Evolutionary conservation across 1,140 invertebrate species (phyloP).

Genomic region (Laupala kohalensis): DNA sequence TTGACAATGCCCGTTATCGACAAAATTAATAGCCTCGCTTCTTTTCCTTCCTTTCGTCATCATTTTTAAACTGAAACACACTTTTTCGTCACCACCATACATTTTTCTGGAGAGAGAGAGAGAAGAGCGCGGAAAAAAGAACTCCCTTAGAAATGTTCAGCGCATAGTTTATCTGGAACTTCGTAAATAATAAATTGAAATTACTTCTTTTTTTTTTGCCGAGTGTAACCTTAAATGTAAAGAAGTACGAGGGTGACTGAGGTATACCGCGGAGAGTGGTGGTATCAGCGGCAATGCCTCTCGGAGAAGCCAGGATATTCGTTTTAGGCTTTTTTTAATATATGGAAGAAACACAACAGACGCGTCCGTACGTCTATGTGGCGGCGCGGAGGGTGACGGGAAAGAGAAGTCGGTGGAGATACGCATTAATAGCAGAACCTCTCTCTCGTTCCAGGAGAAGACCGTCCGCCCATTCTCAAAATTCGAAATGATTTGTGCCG

Average conservation of each 20-base stretch:
- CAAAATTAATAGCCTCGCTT: conserved; percentile 18
- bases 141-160: neutral
- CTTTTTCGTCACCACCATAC: conserved; percentile 13
- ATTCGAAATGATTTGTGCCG: conserved; percentile 18
- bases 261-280: neutral
- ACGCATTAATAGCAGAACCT: conserved; percentile 12
- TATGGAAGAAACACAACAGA: conserved; percentile 13
- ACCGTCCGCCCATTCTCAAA: conserved; percentile 16
- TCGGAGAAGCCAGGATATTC: conserved; percentile 2
- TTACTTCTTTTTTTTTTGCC: conserved; percentile 13
- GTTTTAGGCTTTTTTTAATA: conserved; percentile 7
- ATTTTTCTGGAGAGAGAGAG: neutral
- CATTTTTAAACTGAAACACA: conserved; percentile 7
- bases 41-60: conserved; percentile 16
- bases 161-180: conserved; percentile 14
- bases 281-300: neutral
- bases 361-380: conserved; percentile 4
- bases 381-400: neutral
- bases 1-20: conserved; percentile 16
- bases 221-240: conserved; percentile 6
- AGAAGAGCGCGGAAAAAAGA: neutral
- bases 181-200: conserved; percentile 18
- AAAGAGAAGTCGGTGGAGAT: neutral
- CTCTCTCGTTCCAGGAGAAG: neutral
- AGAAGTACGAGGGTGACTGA: neutral